These are phyloP conservation scores for Ernsta delagoae DNA, from an alignment of 2,888 invertebrate species.

Conservation along the genomic window DNA sequence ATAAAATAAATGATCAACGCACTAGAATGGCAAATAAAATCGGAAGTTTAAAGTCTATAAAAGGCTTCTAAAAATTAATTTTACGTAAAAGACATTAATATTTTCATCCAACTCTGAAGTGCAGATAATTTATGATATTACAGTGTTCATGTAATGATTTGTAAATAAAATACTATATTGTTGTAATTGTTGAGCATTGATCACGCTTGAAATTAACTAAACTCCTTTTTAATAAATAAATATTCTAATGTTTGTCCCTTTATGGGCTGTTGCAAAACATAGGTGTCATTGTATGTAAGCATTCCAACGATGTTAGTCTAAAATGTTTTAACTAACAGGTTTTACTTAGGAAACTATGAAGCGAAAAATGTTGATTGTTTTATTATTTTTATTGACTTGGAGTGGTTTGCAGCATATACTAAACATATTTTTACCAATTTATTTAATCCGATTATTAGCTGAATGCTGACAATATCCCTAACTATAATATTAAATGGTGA, in stretches of 20 bases:
- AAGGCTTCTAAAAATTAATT: no score
- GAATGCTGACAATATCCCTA: no score
- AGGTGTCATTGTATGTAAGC: conserved; percentile 65
- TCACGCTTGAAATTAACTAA: conserved; percentile 46
- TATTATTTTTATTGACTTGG: neutral
- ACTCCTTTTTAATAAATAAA: conserved; percentile 39
- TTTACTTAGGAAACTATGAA: conserved; percentile 29
- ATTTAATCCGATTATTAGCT: no score
- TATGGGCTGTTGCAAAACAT: conserved; percentile 48
- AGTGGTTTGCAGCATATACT: no score
- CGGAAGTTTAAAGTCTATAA: no score
- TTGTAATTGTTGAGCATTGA: conserved; percentile 50
- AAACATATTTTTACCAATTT: no score
- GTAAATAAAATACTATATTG: conserved; percentile 67
- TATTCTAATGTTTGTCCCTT: conserved; percentile 40
- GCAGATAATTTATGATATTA: conserved; percentile 67
- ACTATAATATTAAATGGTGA: no score
- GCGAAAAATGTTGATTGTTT: conserved; percentile 8
- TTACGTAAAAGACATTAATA: neutral
- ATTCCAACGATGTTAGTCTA: conserved; percentile 64
- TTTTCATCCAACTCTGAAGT: conserved; percentile 53
- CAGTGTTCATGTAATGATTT: conserved; percentile 65
- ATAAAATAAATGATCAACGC: no score
- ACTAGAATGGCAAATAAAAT: no score
- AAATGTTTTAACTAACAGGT: conserved; percentile 36